These are phyloP conservation scores for Tauraco hartlaubi DNA, from an alignment of 2,797 vertebrate genomes.

Conservation along the genomic window DNA sequence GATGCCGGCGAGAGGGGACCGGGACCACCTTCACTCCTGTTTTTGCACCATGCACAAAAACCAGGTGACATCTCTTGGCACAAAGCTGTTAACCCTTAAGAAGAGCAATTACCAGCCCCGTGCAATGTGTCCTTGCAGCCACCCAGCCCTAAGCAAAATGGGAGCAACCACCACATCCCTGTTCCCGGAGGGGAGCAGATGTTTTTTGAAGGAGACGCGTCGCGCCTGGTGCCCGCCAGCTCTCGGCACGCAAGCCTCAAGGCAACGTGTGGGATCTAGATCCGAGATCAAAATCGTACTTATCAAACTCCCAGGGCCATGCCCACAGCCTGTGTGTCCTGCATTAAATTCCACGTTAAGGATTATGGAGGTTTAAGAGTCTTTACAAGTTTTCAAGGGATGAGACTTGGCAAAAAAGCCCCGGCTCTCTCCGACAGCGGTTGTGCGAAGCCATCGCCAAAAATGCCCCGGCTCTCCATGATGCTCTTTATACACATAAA, in stretches of 20 bases:
- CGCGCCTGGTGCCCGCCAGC: fast-evolving
- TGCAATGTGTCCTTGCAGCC: fast-evolving
- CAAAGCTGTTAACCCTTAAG: neutral
- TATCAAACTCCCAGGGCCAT: fast-evolving
- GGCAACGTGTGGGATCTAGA: fast-evolving
- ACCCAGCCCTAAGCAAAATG: fast-evolving
- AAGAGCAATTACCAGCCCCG: fast-evolving
- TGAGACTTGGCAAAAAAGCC: neutral
- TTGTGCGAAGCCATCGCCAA: neutral
- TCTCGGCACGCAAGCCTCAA: neutral
- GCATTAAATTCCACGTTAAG: neutral
- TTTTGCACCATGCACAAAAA: fast-evolving
- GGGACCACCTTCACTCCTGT: fast-evolving
- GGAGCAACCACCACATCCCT: fast-evolving
- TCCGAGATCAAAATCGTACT: fast-evolving
- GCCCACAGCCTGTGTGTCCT: too few relatives aligned
- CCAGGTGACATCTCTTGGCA: fast-evolving
- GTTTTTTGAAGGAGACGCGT: neutral
- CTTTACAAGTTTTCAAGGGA: neutral
- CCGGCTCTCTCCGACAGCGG: neutral
- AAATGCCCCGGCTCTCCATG: fast-evolving
- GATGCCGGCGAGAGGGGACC: too few relatives aligned
- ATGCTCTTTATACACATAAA: neutral
- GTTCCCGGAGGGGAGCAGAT: fast-evolving
- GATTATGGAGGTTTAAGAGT: neutral